Percentiles rank a stretch among this genome's conserved stretches.
phyloP scores from a whole-genome alignment of 2,888 invertebrate species.

The Lomographa bimaculata region DNA sequence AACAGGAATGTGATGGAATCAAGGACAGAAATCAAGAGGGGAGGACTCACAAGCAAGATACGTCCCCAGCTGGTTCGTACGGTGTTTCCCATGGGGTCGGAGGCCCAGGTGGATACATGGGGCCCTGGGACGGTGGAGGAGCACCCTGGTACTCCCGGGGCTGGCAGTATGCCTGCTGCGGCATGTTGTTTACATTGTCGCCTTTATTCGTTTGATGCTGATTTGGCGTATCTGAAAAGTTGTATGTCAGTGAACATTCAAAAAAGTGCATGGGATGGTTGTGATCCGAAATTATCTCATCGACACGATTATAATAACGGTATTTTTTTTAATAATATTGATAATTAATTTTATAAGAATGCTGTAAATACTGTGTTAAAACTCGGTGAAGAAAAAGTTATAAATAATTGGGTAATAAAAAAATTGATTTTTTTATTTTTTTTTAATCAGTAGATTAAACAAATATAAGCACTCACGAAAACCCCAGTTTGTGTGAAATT shows the following conservation, averaged over 20 bases:
- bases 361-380: no score
- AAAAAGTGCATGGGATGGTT: background rate
- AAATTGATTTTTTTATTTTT: no score
- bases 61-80: slow-evolving; percentile 78
- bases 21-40: slow-evolving; percentile 63
- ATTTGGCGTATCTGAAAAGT: slow-evolving; percentile 74
- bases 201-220: slow-evolving; percentile 71
- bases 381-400: no score
- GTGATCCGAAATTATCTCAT: no score
- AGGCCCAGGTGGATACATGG: slow-evolving; percentile 63
- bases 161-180: slow-evolving; percentile 68
- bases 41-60: slow-evolving; percentile 82
- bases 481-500: no score
- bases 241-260: slow-evolving; percentile 40
- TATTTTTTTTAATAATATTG: no score
- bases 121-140: slow-evolving; percentile 55
- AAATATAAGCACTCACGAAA: no score
- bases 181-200: slow-evolving; percentile 83
- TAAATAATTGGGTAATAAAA: no score
- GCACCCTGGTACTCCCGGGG: slow-evolving; percentile 67
- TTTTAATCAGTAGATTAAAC: no score
- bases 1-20: slow-evolving; percentile 42
- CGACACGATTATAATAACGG: no score
- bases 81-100: slow-evolving; percentile 70
- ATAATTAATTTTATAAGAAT: no score